Conservation (phyloP, 2,113 vertebrate genomes). For the Cinclus cinclus region DNA sequence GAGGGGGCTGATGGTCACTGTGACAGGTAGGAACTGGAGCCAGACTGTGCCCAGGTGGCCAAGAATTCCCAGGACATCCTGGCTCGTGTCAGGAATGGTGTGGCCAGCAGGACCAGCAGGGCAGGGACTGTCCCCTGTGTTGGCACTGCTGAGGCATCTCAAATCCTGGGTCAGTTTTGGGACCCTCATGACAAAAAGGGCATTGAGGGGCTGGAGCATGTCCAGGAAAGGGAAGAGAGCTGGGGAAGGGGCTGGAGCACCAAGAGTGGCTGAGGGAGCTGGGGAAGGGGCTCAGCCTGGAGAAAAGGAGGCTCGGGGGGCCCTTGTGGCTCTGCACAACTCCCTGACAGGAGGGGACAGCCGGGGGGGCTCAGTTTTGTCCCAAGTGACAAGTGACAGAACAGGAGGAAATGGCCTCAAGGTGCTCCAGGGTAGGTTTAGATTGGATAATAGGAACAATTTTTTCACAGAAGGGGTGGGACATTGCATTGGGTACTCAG, state of each 20-base stretch:
- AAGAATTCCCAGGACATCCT: neutral
- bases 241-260: neutral
- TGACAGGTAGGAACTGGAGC: neutral
- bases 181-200: rapidly evolving
- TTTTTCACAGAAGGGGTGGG: too few species aligned
- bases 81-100: neutral
- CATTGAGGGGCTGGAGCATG: rapidly evolving
- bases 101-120: neutral
- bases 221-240: rapidly evolving
- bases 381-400: neutral
- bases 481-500: neutral
- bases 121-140: neutral
- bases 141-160: neutral
- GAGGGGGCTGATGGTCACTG: neutral
- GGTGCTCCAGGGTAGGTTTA: neutral
- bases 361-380: rapidly evolving
- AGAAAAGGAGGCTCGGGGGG: neutral
- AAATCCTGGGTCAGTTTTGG: neutral
- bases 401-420: neutral
- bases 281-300: neutral
- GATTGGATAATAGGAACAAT: too few species aligned
- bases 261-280: neutral
- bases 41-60: neutral
- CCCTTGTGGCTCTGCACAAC: neutral
- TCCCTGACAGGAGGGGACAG: neutral